A percentile compares a stretch with the other conserved stretches of the same genome.
These are phyloP conservation scores for Oreonectes daqikongensis DNA, from an alignment of 2,797 vertebrate species.

Conservation along the genomic window DNA sequence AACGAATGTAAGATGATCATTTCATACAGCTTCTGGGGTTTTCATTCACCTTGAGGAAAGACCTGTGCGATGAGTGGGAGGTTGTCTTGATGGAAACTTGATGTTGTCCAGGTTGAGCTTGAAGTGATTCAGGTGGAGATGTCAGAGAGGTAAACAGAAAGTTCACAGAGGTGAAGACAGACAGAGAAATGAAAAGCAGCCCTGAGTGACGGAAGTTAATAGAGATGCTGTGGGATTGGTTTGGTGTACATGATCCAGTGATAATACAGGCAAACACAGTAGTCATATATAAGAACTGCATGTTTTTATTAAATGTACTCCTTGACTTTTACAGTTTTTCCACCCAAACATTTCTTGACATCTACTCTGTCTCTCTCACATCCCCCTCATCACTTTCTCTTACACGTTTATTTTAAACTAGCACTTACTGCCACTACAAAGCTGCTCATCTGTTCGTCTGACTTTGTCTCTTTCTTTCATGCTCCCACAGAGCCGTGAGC, in stretches of 20 bases:
- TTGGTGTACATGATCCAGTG: background rate
- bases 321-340: background rate
- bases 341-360: background rate
- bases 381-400: background rate
- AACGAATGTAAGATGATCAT: background rate
- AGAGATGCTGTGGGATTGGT: background rate
- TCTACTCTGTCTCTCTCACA: background rate
- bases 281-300: background rate
- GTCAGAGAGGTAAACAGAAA: background rate
- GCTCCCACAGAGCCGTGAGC: conserved; percentile 85
- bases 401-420: background rate
- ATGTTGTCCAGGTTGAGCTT: background rate
- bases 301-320: background rate
- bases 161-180: conserved; percentile 1
- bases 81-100: background rate
- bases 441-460: background rate
- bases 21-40: background rate
- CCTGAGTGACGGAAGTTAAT: background rate
- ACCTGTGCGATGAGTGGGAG: background rate
- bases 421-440: background rate
- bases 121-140: background rate
- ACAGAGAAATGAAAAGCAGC: background rate
- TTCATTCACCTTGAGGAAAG: background rate
- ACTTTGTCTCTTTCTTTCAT: background rate
- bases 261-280: background rate